Evolutionary conservation across 2,888 invertebrate genomes (phyloP).

Genomic region (Stenotaenia linearis): DNA sequence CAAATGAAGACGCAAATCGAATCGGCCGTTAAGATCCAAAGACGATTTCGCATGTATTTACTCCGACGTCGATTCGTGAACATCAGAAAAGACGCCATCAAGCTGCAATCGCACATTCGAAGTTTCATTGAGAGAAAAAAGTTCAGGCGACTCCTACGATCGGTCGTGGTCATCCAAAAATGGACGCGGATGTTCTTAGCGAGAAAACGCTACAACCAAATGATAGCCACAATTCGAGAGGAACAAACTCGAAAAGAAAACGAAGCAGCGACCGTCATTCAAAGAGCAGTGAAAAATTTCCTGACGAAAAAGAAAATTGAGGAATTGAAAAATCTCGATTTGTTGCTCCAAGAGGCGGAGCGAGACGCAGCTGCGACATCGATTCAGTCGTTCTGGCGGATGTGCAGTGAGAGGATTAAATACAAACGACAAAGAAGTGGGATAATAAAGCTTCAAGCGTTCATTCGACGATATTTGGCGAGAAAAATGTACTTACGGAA

Average conservation of each 20-base stretch:
- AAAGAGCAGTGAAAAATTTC: neutral
- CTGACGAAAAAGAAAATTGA: neutral
- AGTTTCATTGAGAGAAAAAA: neutral
- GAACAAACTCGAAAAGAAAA: neutral
- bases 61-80: slow-evolving; percentile 32
- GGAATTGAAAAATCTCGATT: neutral
- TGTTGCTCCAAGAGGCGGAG: neutral
- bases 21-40: neutral
- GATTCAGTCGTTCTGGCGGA: slow-evolving; percentile 37
- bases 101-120: neutral
- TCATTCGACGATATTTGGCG: slow-evolving; percentile 12
- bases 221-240: neutral
- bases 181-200: neutral
- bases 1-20: neutral
- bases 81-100: slow-evolving; percentile 22
- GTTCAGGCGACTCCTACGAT: neutral
- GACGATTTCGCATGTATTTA: neutral
- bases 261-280: neutral
- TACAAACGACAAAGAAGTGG: slow-evolving; percentile 34
- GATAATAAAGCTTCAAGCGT: slow-evolving; percentile 40
- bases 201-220: slow-evolving; percentile 30
- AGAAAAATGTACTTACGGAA: neutral
- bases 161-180: neutral
- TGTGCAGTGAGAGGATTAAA: neutral
- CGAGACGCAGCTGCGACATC: slow-evolving; percentile 35